A percentile compares a stretch with the other conserved stretches of the same genome.
Evolutionary conservation across 2,797 vertebrate genomes (phyloP).

Genomic region (Ambastaia sidthimunki): DNA sequence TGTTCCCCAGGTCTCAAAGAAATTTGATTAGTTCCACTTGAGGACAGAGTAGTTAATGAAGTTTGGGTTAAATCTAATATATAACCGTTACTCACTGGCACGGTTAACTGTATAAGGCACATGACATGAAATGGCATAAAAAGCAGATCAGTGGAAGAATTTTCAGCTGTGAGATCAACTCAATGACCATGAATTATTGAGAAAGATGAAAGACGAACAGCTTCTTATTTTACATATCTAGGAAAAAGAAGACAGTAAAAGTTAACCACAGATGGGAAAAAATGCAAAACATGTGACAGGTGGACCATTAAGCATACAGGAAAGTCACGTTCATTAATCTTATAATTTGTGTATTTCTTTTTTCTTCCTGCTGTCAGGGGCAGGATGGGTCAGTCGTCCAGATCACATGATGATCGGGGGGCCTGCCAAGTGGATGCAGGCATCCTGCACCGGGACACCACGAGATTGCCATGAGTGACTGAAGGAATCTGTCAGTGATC

Average conservation of each 20-base stretch:
- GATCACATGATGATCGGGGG: constrained; percentile 10
- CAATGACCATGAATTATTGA: constrained; percentile 13
- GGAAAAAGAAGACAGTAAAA: not conserved
- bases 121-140: not conserved
- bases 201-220: not conserved
- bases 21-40: constrained; percentile 54
- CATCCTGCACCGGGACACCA: constrained; percentile 22
- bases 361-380: not conserved
- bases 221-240: constrained; percentile 7
- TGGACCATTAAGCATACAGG: not conserved
- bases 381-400: constrained; percentile 18
- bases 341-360: not conserved
- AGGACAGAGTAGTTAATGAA: constrained; percentile 38
- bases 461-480: not conserved
- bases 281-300: constrained; percentile 2
- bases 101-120: not conserved
- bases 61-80: constrained; percentile 46
- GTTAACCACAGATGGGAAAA: not conserved
- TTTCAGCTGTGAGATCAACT: not conserved
- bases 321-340: not conserved
- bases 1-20: constrained; percentile 16
- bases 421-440: not conserved
- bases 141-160: not conserved
- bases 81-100: constrained; percentile 7
- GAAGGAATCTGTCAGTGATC: constrained; percentile 19